These are phyloP conservation scores for Prochilodus magdalenae DNA, from an alignment of 2,113 vertebrate species.

Conservation along the genomic window DNA sequence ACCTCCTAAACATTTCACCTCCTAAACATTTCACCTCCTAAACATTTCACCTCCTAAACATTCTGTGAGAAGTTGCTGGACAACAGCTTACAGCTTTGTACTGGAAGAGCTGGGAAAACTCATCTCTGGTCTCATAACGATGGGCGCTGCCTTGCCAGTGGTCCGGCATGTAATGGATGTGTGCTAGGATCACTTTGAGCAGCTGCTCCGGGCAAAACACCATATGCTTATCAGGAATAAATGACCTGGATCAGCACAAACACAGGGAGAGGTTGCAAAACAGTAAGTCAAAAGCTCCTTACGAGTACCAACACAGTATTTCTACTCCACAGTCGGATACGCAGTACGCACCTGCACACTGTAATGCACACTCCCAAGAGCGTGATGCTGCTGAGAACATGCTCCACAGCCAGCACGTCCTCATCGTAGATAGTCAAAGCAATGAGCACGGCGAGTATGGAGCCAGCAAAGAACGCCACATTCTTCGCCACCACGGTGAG, in stretches of 20 bases:
- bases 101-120: conserved; percentile 98
- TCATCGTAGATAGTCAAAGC: conserved; percentile 97
- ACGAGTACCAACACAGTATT: background rate
- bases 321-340: background rate
- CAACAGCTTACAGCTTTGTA: conserved; percentile 93
- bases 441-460: conserved; percentile 94
- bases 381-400: conserved; percentile 93
- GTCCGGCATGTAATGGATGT: conserved; percentile 99
- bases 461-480: conserved; percentile 95
- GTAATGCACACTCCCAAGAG: conserved; percentile 95
- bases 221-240: conserved; percentile 97
- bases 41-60: too few species aligned
- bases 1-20: too few species aligned
- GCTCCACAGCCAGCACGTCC: conserved; percentile 93
- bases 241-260: conserved; percentile 80
- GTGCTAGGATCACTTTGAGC: conserved; percentile 92
- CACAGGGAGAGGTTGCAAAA: background rate
- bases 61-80: background rate
- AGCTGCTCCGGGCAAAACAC: conserved; percentile 98
- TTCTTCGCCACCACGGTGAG: conserved; percentile 96
- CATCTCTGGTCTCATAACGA: conserved; percentile 93
- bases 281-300: background rate
- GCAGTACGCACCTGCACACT: conserved; percentile 87
- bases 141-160: conserved; percentile 99
- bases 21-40: too few species aligned